Base-by-base conservation (phyloP, 2,888 invertebrate species). In the Pemphredon lugubris region DNA sequence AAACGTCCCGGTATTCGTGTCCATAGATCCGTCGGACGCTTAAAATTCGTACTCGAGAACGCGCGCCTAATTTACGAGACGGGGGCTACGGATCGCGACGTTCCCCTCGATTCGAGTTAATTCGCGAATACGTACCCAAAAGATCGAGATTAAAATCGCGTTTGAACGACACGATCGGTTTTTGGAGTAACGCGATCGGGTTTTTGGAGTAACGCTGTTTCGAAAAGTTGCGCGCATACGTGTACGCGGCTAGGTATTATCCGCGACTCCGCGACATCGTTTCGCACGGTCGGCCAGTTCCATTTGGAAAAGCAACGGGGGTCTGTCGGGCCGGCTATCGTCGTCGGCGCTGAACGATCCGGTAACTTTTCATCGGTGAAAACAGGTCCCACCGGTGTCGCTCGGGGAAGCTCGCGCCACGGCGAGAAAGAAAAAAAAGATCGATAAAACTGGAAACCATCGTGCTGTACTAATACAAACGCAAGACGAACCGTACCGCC, bases 381-480 rank as follows among this genome's bases (percentile, higher is more conserved):
- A 78, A 77, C 78, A 75, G 75, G 78, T 78, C 78, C 60, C 75
- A 65, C 78, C 67, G 69, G 77, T 74, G 74, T 42, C n/a, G n/a
- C n/a, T n/a, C 51, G 44, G 42, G 65, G 66, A 60, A 39, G 44
- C 44, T 47, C 32, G 50, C 39, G 44, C 30, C 45, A 30, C 53
- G 32, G n/a, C 45, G 18, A 55, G 37, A 58, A 18, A 58, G 23
- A 7, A 47, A 47, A 66, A 75, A 65, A 77, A 70, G 69, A 78
- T 73, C 75, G 73, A 73, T 69, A 75, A 75, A 78, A 78, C 72
- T 73, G 61, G 66, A 78, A 69, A 42, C 60, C 63, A 75, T 75
- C 67, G 57, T 51, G 11, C 14, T 16, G 14, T 14, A 40, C 40
- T 6, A 40, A 40, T 5, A 40, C 16, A 5, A 40, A n/a, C n/a